These are phyloP conservation scores for Spodoptera exigua DNA, from an alignment of 2,888 invertebrate species.

Conservation along the genomic window DNA sequence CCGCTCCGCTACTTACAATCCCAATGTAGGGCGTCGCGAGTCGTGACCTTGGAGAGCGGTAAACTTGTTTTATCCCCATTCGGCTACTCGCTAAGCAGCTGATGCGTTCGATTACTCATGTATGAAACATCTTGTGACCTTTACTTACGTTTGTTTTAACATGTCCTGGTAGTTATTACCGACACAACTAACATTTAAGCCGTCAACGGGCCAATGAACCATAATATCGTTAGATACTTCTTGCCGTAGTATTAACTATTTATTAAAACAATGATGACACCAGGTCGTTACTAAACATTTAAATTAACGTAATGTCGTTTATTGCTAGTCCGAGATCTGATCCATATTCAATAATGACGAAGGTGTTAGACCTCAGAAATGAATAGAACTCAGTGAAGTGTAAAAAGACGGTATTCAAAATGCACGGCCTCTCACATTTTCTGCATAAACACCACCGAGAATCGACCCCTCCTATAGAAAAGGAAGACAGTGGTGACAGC, in stretches of 20 bases:
- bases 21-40: constrained; percentile 61
- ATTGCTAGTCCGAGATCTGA: constrained; percentile 59
- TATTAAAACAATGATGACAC: constrained; percentile 11
- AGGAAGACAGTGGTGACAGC: constrained; percentile 82
- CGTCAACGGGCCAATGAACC: constrained; percentile 5
- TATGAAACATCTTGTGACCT: constrained; percentile 3
- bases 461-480: constrained; percentile 73
- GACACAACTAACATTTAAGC: constrained; percentile 1
- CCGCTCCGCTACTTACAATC: constrained; percentile 43
- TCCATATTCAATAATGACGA: constrained; percentile 46
- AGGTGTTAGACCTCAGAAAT: constrained; percentile 11
- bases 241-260: not conserved
- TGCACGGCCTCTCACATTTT: constrained; percentile 86
- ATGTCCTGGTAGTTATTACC: constrained; percentile 13
- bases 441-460: constrained; percentile 79
- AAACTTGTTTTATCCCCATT: constrained; percentile 62
- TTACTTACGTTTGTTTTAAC: not conserved
- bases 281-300: constrained; percentile 11
- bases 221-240: not conserved
- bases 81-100: constrained; percentile 16
- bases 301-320: constrained; percentile 23
- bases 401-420: constrained; percentile 64
- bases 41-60: constrained; percentile 66
- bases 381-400: constrained; percentile 26
- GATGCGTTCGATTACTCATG: constrained; percentile 8